Evolutionary conservation across 2,888 invertebrate species (phyloP).

Genomic region (Ophonus ardosiacus): DNA sequence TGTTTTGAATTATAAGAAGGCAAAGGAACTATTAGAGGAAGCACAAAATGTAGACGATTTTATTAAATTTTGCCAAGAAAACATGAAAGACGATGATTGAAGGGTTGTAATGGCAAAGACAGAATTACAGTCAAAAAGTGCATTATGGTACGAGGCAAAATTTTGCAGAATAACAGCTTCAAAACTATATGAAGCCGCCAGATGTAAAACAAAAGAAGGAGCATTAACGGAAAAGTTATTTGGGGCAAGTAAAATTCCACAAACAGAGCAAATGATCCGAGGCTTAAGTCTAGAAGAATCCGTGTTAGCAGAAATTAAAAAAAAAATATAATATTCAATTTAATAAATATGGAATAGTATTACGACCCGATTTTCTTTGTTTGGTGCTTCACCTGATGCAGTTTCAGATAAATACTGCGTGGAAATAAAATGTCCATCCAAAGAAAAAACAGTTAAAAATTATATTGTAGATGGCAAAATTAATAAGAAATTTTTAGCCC

Average conservation of each 20-base stretch:
- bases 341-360: not conserved
- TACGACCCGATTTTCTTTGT: slow-evolving; percentile 15
- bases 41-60: not conserved
- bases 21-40: not conserved
- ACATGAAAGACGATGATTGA: not conserved
- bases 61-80: not conserved
- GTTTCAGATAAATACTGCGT: slow-evolving; percentile 13
- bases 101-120: not conserved
- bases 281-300: slow-evolving; percentile 14
- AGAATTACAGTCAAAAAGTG: not conserved
- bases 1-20: not conserved
- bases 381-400: slow-evolving; percentile 63
- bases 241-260: not conserved
- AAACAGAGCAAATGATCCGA: slow-evolving; percentile 7
- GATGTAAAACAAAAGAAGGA: not conserved
- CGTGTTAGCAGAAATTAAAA: not conserved
- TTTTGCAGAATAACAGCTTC: slow-evolving; percentile 9
- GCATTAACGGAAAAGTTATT: not conserved
- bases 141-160: not conserved
- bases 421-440: slow-evolving; percentile 62
- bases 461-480: slow-evolving; percentile 8
- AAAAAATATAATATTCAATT: not conserved
- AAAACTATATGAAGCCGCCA: not conserved
- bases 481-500: slow-evolving; percentile 45
- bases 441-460: slow-evolving; percentile 13